These are phyloP conservation scores for Ochotona princeps DNA, from an alignment of 2,113 vertebrate genomes.

Conservation along the genomic window DNA sequence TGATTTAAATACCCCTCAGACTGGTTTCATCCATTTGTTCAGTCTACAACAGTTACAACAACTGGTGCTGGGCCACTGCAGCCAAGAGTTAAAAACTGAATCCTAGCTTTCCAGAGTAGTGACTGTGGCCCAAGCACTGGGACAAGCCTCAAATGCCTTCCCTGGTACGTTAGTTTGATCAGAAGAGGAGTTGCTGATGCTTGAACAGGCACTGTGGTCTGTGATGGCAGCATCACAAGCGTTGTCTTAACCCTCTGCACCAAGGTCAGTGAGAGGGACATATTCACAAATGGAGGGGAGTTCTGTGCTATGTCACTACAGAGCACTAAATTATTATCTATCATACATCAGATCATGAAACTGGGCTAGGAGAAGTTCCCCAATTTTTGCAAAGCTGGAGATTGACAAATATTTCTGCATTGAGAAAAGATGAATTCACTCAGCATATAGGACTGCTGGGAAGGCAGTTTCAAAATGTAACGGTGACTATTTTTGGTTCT, in stretches of 20 bases:
- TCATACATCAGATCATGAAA: background rate
- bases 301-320: background rate
- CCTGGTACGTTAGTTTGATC: too few species aligned
- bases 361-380: background rate
- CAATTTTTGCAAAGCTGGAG: background rate
- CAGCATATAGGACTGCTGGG: background rate
- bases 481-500: conserved; percentile 8
- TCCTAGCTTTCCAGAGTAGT: too few species aligned
- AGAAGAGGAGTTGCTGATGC: too few species aligned
- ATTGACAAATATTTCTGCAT: background rate
- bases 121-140: too few species aligned
- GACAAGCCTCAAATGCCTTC: too few species aligned
- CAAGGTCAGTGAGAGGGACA: background rate
- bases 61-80: too few species aligned
- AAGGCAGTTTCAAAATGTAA: conserved; percentile 48
- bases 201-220: too few species aligned
- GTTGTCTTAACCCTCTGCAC: too few species aligned
- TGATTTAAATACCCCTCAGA: background rate
- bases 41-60: too few species aligned
- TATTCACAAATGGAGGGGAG: background rate
- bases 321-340: conserved; percentile 6
- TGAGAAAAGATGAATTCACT: background rate
- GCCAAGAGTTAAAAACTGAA: too few species aligned
- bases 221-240: too few species aligned
- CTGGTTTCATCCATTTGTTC: background rate